Conservation (phyloP, 2,113 vertebrate species). For the Osmerus eperlanus region DNA sequence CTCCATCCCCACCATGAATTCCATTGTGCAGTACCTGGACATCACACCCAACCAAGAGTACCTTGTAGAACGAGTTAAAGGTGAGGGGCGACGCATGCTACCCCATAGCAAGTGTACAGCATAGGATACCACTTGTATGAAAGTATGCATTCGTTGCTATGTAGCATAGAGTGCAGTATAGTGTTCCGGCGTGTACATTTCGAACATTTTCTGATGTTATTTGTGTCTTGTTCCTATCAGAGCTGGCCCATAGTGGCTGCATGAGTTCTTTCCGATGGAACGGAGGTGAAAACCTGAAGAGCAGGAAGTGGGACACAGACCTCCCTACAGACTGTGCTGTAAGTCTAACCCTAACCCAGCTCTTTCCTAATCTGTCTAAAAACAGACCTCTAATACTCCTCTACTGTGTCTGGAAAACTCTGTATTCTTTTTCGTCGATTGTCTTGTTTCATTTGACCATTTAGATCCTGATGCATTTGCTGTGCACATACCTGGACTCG, state of each 20-base stretch:
- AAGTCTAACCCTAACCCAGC: conserved; percentile 51
- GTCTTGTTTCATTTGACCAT: not conserved
- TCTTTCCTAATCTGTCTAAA: not conserved
- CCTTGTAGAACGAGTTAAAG: conserved; percentile 89
- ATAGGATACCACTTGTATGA: too few relatives aligned
- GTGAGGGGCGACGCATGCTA: conserved; percentile 52
- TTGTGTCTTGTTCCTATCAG: conserved; percentile 56
- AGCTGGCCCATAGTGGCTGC: conserved; percentile 93
- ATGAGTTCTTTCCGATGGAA: conserved; percentile 98
- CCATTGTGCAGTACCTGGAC: conserved; percentile 92
- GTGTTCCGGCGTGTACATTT: too few relatives aligned
- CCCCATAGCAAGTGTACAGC: too few relatives aligned
- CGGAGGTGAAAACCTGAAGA: conserved; percentile 87
- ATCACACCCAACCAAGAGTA: conserved; percentile 94
- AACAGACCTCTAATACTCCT: not conserved
- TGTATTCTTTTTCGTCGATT: not conserved
- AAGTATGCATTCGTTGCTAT: too few relatives aligned
- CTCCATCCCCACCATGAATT: conserved; percentile 84
- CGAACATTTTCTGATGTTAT: not conserved
- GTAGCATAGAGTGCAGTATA: too few relatives aligned
- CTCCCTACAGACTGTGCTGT: conserved; percentile 90
- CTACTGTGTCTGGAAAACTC: not conserved
- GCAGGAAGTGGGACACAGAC: conserved; percentile 93
- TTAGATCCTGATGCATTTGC: conserved; percentile 92
- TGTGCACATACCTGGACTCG: conserved; percentile 96